Percentiles rank a stretch among this genome's conserved stretches.
Conservation (phyloP, 2,797 vertebrate genomes). For the Intellagama lesueurii region DNA sequence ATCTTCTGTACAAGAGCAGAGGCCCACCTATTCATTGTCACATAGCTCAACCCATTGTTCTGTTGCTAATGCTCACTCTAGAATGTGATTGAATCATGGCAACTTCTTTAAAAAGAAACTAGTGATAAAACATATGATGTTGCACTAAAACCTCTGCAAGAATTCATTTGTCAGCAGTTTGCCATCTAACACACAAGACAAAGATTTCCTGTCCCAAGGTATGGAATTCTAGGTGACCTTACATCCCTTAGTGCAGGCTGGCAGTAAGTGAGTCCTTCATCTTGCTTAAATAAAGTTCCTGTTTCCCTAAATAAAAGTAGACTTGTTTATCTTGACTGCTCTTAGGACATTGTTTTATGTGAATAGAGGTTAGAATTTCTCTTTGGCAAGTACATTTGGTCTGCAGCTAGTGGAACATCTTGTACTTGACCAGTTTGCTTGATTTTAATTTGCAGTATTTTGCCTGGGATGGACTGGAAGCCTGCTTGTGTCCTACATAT, state of each 20-base stretch:
- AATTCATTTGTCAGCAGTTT: background rate
- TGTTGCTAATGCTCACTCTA: background rate
- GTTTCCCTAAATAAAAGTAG: conserved; percentile 14
- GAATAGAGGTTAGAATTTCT: conserved; percentile 25
- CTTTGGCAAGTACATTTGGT: conserved; percentile 6
- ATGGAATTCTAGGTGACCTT: background rate
- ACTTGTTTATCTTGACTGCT: conserved; percentile 1
- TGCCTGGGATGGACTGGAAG: background rate
- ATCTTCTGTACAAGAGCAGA: background rate
- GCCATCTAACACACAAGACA: background rate
- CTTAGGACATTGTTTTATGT: conserved; percentile 11
- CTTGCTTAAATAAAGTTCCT: conserved; percentile 10
- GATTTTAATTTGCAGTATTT: background rate
- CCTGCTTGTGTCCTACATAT: background rate
- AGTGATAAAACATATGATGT: background rate
- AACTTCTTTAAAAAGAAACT: background rate
- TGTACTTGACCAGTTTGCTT: background rate
- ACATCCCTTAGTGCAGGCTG: background rate
- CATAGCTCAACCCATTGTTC: background rate
- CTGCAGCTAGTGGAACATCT: conserved; percentile 11
- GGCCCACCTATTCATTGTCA: background rate
- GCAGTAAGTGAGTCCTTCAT: background rate
- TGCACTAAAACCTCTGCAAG: background rate
- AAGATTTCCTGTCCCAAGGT: background rate
- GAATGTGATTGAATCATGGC: background rate